A percentile compares a stretch with the other conserved stretches of the same genome.
These are phyloP conservation scores for Elegia similella DNA, from an alignment of 2,888 invertebrate species.

Conservation along the genomic window DNA sequence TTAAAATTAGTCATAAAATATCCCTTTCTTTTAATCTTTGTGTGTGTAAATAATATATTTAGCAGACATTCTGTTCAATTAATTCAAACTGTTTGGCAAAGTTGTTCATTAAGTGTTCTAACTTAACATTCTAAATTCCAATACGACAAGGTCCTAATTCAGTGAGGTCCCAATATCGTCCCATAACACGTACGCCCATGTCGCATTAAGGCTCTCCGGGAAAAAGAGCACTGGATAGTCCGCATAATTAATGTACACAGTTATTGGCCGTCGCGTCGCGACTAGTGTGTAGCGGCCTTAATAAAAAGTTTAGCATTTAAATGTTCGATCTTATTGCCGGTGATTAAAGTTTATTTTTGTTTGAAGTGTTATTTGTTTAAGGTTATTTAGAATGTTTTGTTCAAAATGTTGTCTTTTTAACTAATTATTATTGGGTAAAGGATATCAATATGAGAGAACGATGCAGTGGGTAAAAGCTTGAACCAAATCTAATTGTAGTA, in stretches of 20 bases:
- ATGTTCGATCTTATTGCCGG: conserved; percentile 15
- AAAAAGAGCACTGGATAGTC: conserved; percentile 50
- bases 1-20: too few species aligned
- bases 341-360: conserved; percentile 12
- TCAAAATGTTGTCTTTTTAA: background rate
- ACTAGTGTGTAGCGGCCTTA: conserved; percentile 37
- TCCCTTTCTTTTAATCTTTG: too few species aligned
- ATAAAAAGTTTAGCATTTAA: conserved; percentile 25
- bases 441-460: too few species aligned
- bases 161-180: conserved; percentile 35
- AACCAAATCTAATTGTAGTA: too few species aligned
- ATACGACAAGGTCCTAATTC: conserved; percentile 25
- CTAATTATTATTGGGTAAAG: too few species aligned
- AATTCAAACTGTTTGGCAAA: too few species aligned
- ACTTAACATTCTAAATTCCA: conserved; percentile 18
- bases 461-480: too few species aligned
- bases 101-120: conserved; percentile 7
- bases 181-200: conserved; percentile 51
- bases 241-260: conserved; percentile 63
- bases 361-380: conserved; percentile 1
- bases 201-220: conserved; percentile 48
- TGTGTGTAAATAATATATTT: too few species aligned
- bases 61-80: background rate
- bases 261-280: conserved; percentile 48
- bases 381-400: background rate